Base-by-base conservation (phyloP, 2,113 vertebrate genomes). In the Polyodon spathula region DNA sequence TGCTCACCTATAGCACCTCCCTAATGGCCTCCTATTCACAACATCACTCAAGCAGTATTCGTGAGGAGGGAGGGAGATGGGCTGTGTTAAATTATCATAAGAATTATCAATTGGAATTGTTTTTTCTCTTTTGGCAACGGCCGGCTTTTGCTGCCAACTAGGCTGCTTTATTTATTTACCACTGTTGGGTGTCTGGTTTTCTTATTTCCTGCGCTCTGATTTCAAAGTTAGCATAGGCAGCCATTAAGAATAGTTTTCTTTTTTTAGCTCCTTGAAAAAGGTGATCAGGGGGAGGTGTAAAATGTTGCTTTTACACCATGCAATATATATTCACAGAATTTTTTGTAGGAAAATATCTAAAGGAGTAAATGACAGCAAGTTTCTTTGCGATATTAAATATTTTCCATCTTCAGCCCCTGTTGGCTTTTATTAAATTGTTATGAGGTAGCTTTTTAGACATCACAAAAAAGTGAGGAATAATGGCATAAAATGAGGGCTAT, bases 1-100 rank as follows among this genome's bases (percentile, higher is more conserved):
- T 67, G 70, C 70, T 65, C 66, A 72, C 69, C 69, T 69, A 68
- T 68, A 71, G 72, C 66, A 68, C 72, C 74, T 70, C 68, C 66
- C 69, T 65, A 73, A 66, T 68, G 66, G 71, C 61, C 37, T 63
- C 55, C 67, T 68, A 63, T 14, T 39, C 40, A 42, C 37, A 40
- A 46, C 48, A 73, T 73, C 64, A 70, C 67, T 74, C 63, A 73
- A 52, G 43, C 66, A 16, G 6, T 15, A 64, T 67, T 71, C 73
- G 72, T 71, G 69, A 73, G 75, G 69, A 72, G 71, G 70, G 39
- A 42, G 43, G 51, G 51, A 48, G 67, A 61, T 70, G 71, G 66
- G 67, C 72, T 58, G 63, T 66, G 68, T 71, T 67, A 65, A 66
- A 71, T 70, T 66, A 74, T 63, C 63, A 71, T 64, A 71, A 58